Evolutionary conservation across 2,113 vertebrate species (phyloP).

Genomic region (Istiophorus platypterus): DNA sequence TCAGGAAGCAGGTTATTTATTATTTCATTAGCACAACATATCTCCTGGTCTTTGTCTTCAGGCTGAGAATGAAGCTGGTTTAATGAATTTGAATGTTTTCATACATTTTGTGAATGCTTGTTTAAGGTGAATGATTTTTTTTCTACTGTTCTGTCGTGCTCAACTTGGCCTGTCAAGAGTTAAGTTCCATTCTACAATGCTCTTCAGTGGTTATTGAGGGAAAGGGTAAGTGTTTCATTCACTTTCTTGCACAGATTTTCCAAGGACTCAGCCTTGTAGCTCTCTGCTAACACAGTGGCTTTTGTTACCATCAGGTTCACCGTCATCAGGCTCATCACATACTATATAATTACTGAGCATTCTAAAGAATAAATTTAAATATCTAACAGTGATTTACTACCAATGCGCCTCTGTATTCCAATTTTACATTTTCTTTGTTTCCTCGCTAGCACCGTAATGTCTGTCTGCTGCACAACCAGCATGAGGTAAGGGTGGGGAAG

Average conservation of each 20-base stretch:
- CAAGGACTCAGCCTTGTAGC: constrained; percentile 3
- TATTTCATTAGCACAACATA: neutral
- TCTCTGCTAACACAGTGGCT: neutral
- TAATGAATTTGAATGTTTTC: neutral
- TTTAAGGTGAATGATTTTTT: neutral
- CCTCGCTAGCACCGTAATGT: neutral
- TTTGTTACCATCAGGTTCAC: neutral
- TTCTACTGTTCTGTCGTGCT: neutral
- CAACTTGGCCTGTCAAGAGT: neutral
- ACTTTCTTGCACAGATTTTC: constrained; percentile 20
- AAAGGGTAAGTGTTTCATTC: constrained; percentile 3
- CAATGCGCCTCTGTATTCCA: neutral
- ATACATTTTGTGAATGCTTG: too few relatives aligned
- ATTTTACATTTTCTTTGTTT: constrained; percentile 59
- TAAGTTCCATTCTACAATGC: neutral
- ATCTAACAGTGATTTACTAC: neutral
- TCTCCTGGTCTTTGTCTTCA: neutral
- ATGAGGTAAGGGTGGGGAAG: constrained; percentile 33
- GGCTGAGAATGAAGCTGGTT: neutral
- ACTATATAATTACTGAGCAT: neutral
- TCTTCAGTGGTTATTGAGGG: constrained; percentile 8
- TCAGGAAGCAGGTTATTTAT: neutral
- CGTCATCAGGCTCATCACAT: neutral
- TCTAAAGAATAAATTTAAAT: neutral
- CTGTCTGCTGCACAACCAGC: constrained; percentile 45